These are phyloP conservation scores for Gasterosteus nipponicus DNA, from an alignment of 2,113 vertebrate genomes.

Conservation along the genomic window DNA sequence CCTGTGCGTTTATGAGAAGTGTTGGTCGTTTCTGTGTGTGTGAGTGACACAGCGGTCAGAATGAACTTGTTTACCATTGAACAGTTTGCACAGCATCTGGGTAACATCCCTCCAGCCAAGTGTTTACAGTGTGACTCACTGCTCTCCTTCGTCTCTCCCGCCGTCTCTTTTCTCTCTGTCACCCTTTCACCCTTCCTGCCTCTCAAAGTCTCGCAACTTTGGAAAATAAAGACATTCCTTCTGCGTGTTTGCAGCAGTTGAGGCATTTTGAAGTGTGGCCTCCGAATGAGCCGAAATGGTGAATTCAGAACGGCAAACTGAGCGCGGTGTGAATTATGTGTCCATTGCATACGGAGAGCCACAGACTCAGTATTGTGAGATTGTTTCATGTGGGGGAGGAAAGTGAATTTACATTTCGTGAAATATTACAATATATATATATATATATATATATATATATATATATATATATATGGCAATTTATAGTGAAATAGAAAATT, in stretches of 20 bases:
- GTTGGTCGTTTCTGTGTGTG: conserved; percentile 21
- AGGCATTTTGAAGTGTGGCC: background rate
- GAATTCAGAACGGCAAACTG: background rate
- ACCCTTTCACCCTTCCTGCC: conserved; percentile 14
- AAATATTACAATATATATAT: background rate
- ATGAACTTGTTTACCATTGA: conserved; percentile 39
- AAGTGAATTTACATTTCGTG: background rate
- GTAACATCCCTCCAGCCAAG: conserved; percentile 58
- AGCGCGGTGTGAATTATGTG: too few species aligned
- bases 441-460: too few species aligned
- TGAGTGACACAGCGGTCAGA: background rate
- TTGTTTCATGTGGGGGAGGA: background rate
- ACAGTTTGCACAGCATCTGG: conserved; percentile 69
- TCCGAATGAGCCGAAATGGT: background rate
- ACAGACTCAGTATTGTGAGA: background rate
- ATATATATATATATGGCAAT: background rate
- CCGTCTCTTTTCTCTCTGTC: conserved; percentile 21
- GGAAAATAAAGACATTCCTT: background rate
- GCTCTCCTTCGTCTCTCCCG: conserved; percentile 25
- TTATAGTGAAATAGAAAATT: background rate
- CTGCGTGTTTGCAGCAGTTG: background rate
- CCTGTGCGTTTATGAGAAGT: background rate
- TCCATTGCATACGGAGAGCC: background rate
- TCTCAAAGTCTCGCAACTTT: conserved; percentile 4
- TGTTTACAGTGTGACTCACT: conserved; percentile 69